Evolutionary conservation across 2,888 invertebrate genomes (phyloP), one percentile per base, ranked within the genome.

Genomic region (Mesopsocus fuscifrons): DNA sequence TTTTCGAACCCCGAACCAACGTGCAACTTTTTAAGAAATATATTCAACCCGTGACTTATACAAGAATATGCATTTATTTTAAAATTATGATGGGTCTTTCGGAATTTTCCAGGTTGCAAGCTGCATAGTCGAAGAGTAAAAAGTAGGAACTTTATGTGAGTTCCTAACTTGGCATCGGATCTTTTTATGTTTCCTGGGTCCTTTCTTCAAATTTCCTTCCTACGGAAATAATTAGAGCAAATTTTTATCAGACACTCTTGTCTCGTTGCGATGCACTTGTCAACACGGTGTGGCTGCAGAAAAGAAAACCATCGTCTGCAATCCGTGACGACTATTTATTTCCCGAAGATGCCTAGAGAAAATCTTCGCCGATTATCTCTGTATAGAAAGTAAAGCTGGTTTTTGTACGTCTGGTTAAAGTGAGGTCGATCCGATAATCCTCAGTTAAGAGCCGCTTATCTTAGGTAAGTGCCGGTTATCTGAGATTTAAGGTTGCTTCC

Each of bases 181-280:
- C 33, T 16, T 33, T 33, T 33, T 18, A 46, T 32, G 17, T 41
- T 34, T 35, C 15, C 38, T 32, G 23, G 22, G 26, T 21, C 35
- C 23, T 33, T 44, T 31, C 26, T 21, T 40, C 26, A 31, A 41
- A 30, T 32, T 44, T 31, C 33, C 22, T 41, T 17, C 38, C 26
- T 20, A 18, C 11, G 15, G 18, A 20, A 21, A 35, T 21, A 34
- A 33, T 38, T 42, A n/a, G 8, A 16, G 22, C 13, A 34, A 13
- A 42, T 16, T 35, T 21, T 21, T 11, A 42, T 33, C 15, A 33
- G 33, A 33, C 33, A 16, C 17, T 9, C n/a, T 30, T 30, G 9
- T 30, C n/a, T 30, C n/a, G 9, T 30, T 33, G 15, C 9, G 9
- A 33, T 16, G 17, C 4, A 6, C 6, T 16, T 3, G 33, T 33